Evolutionary conservation across 2,888 invertebrate species (phyloP).

Genomic region (Lasiommata megera): DNA sequence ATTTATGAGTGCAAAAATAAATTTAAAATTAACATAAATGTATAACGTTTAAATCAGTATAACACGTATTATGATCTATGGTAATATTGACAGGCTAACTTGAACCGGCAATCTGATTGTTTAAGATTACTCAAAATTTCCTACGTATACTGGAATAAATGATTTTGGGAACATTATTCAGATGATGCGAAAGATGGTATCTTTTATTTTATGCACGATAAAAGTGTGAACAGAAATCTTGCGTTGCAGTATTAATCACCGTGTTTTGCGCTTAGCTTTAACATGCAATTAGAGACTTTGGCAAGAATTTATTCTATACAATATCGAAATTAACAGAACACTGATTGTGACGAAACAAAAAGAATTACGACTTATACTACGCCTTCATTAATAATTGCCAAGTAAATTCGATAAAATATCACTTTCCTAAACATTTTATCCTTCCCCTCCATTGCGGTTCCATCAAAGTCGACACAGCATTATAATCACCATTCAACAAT

Average conservation of each 20-base stretch:
- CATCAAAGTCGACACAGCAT: conserved; percentile 35
- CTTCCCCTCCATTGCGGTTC: conserved; percentile 21
- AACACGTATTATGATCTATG: no score
- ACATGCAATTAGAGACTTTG: conserved; percentile 47
- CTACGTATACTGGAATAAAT: no score
- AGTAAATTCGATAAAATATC: conserved; percentile 77
- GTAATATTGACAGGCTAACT: no score
- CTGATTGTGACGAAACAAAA: conserved; percentile 43
- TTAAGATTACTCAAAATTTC: no score
- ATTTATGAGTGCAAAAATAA: no score
- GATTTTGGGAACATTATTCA: not conserved
- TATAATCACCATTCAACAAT: not conserved
- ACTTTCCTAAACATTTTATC: conserved; percentile 47
- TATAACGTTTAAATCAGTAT: no score
- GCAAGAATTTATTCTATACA: conserved; percentile 48
- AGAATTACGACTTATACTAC: conserved; percentile 37
- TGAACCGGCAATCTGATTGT: no score
- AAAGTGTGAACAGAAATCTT: not conserved
- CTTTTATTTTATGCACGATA: no score
- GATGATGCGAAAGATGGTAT: no score
- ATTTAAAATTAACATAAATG: no score
- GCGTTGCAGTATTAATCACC: not conserved
- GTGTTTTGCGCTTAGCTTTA: not conserved
- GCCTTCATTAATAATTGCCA: conserved; percentile 52
- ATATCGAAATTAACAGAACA: conserved; percentile 33